Evolutionary conservation across 2,797 vertebrate species (phyloP), one percentile per base, ranked within the genome.

Genomic region (Hylomyscus alleni): DNA sequence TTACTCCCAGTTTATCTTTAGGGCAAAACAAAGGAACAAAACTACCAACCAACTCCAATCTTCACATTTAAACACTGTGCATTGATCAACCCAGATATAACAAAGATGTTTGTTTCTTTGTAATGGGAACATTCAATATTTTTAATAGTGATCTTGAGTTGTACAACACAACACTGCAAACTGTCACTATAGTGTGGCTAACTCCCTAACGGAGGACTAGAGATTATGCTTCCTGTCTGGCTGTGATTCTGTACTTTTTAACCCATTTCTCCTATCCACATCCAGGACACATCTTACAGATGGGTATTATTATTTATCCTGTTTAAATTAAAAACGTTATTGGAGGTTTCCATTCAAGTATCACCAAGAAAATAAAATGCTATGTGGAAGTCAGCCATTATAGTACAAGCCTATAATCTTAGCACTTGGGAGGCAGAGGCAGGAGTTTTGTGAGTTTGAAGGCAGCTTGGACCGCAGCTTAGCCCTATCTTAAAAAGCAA

Each of bases 321-420:
- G 15, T 40, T 77, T 89, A 95, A 67, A 82, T 60, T 90, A 47
- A 77, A 90, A 52, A 37, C 6, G 76, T 52, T 83, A 78, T 56
- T 89, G 81, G 2, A 93, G 15, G 92, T 34, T 77, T 94, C 62
- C n/a, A 96, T 60, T 80, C 67, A 81, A 93, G 69, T 62, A 83
- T 81, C 62, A 91, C 92, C 10, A 92, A 24, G 60, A 88, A 96
- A 96, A 96, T 76, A 91, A 81, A 89, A 40, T 58, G 26, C 37
- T 75, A 44, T 6, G 1, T 89, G 86, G 26, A 75, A 60, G 72
- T 54, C 86, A 89, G 54, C 52, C n/a, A 44, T 56, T 9, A 10
- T n/a, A 19, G 34, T 37, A 56, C 24, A 56, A 0, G 7, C 65
- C 65, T 72, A 6, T 26, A 52, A 87, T 26, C 62, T 86, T 24